Evolutionary conservation across 2,888 invertebrate genomes (phyloP).

Genomic region (Melieria omissa): DNA sequence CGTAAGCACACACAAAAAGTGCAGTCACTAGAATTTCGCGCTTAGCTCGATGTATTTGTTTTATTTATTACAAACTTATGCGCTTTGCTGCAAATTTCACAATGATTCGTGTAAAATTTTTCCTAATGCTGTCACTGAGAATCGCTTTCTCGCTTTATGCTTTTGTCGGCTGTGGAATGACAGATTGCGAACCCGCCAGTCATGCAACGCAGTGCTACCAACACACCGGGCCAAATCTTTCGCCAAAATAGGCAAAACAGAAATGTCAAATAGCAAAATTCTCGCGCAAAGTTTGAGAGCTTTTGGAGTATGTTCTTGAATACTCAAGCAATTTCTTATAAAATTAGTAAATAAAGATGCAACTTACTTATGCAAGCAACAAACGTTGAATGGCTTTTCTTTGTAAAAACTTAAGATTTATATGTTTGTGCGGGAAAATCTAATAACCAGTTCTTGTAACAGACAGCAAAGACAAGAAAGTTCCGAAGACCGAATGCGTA

Average conservation of each 20-base stretch:
- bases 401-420: too few species aligned
- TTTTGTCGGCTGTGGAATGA: conserved; percentile 48
- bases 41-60: conserved; percentile 14
- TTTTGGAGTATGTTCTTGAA: too few species aligned
- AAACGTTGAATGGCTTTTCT: too few species aligned
- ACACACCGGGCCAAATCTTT: conserved; percentile 13
- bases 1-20: neutral
- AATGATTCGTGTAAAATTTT: conserved; percentile 47
- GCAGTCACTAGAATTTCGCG: neutral
- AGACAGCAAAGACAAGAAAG: too few species aligned
- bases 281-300: too few species aligned
- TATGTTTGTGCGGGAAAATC: too few species aligned
- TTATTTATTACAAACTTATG: conserved; percentile 12
- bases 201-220: conserved; percentile 58
- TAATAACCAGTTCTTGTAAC: too few species aligned
- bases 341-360: too few species aligned
- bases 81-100: conserved; percentile 39
- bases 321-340: too few species aligned
- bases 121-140: conserved; percentile 34
- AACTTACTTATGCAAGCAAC: too few species aligned
- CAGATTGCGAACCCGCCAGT: conserved; percentile 59
- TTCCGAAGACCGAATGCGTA: too few species aligned
- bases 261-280: conserved; percentile 2
- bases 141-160: conserved; percentile 45
- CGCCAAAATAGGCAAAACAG: neutral